phyloP scores from a whole-genome alignment of 2,113 vertebrate genomes.

The Tachuris rubrigastra region DNA sequence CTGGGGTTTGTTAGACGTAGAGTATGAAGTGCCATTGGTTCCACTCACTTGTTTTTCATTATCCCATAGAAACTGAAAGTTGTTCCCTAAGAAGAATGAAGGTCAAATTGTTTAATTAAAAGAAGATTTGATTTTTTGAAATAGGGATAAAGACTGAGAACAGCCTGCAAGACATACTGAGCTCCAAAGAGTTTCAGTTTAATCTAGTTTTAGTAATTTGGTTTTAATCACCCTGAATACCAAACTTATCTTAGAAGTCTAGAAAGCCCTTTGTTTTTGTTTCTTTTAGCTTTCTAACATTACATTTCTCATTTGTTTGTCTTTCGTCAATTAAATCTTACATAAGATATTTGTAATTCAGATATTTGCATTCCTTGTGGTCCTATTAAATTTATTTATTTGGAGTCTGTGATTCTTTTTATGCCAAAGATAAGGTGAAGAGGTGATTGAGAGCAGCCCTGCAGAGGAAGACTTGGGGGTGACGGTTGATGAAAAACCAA shows the following conservation, averaged over 20 bases:
- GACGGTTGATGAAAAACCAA: not conserved
- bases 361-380: not conserved
- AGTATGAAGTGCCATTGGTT: not conserved
- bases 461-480: not conserved
- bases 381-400: not conserved
- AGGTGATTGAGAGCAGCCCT: not conserved
- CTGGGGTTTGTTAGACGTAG: not conserved
- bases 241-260: conserved; percentile 4
- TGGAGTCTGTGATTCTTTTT: not conserved
- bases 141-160: not conserved
- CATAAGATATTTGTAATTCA: not conserved
- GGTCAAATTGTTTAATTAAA: conserved; percentile 59
- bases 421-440: not conserved
- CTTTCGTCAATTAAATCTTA: not conserved
- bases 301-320: not conserved
- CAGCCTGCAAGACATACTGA: conserved; percentile 6
- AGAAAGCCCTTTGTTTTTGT: conserved; percentile 10
- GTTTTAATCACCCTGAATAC: conserved; percentile 50
- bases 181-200: conserved; percentile 14
- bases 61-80: conserved; percentile 14
- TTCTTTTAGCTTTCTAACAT: not conserved
- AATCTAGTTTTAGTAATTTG: conserved; percentile 55
- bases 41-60: conserved; percentile 11
- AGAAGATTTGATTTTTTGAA: conserved; percentile 16
- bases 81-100: conserved; percentile 34